Conservation (phyloP, 92 coral and sea anemone genomes). For the Siderastrea radians region DNA sequence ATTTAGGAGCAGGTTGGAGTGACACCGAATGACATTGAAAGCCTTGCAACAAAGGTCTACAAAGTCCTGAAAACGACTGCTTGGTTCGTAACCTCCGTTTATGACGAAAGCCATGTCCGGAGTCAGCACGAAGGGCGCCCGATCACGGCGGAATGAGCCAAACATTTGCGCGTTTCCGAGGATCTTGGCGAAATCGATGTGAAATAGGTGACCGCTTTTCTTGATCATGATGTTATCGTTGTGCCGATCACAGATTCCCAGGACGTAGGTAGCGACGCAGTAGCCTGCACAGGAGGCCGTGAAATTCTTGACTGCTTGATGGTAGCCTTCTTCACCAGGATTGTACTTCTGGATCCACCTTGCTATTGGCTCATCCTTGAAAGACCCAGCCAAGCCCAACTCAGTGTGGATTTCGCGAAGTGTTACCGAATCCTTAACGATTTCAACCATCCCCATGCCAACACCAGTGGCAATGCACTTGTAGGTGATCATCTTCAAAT, state of each 20-base stretch:
- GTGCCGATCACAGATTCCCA: conserved; percentile 99
- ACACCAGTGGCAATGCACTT: conserved; percentile 97
- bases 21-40: conserved; percentile 95
- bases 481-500: conserved; percentile 96
- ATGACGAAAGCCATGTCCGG: conserved; percentile 99
- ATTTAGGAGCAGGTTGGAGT: conserved; percentile 90
- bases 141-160: conserved; percentile 97
- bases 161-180: conserved; percentile 99
- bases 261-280: conserved; percentile 98
- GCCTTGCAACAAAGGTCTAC: conserved; percentile 97
- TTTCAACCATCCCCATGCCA: conserved; percentile 97
- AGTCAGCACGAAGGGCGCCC: conserved; percentile 98
- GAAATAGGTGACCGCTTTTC: conserved; percentile 96
- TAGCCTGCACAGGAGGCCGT: conserved; percentile 98
- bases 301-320: conserved; percentile 96
- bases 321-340: conserved; percentile 91
- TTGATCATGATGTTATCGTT: conserved; percentile 99
- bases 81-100: conserved; percentile 98
- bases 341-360: conserved; percentile 95
- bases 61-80: conserved; percentile 97
- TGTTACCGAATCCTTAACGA: conserved; percentile 86
- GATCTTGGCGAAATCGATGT: conserved; percentile 98
- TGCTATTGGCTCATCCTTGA: conserved; percentile 96
- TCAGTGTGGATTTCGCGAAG: conserved; percentile 98
- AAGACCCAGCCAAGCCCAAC: conserved; percentile 95